These are phyloP conservation scores for Coelogynopora nodosa DNA, from an alignment of 2,888 invertebrate genomes.

Conservation along the genomic window DNA sequence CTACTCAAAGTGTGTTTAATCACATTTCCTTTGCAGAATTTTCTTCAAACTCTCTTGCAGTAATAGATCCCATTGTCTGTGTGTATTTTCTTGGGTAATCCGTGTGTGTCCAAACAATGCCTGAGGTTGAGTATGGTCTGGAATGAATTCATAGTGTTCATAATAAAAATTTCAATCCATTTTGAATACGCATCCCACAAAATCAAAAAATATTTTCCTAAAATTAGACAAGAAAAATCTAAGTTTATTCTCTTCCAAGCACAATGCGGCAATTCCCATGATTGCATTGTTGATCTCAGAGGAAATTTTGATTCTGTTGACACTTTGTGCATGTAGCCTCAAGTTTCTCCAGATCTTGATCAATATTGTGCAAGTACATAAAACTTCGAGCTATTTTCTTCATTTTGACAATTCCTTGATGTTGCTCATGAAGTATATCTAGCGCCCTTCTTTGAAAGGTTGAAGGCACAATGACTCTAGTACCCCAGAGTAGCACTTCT, in stretches of 20 bases:
- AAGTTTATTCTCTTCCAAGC: conserved; percentile 34
- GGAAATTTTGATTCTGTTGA: background rate
- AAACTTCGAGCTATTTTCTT: conserved; percentile 27
- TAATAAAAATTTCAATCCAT: conserved; percentile 16
- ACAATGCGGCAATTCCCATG: conserved; percentile 17
- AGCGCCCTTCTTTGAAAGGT: background rate
- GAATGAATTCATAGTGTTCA: background rate
- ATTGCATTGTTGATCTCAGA: conserved; percentile 21
- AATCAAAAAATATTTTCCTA: conserved; percentile 6
- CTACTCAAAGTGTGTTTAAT: conserved; percentile 8
- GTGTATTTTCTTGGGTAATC: conserved; percentile 15
- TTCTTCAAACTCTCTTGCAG: background rate
- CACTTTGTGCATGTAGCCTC: background rate
- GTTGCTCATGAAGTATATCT: conserved; percentile 33
- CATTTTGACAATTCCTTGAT: conserved; percentile 26
- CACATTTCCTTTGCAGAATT: background rate
- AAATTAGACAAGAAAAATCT: conserved; percentile 26
- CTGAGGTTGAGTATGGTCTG: background rate
- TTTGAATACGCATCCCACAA: conserved; percentile 33
- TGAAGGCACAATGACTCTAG: conserved; percentile 19
- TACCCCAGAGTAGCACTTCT: conserved; percentile 11
- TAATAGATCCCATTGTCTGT: conserved; percentile 36
- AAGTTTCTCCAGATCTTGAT: conserved; percentile 29
- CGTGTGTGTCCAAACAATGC: conserved; percentile 25
- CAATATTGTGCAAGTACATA: conserved; percentile 21